Evolutionary conservation across 2,797 vertebrate genomes (phyloP), one percentile per base, ranked within the genome.

Genomic region (Hoplostethus atlanticus): DNA sequence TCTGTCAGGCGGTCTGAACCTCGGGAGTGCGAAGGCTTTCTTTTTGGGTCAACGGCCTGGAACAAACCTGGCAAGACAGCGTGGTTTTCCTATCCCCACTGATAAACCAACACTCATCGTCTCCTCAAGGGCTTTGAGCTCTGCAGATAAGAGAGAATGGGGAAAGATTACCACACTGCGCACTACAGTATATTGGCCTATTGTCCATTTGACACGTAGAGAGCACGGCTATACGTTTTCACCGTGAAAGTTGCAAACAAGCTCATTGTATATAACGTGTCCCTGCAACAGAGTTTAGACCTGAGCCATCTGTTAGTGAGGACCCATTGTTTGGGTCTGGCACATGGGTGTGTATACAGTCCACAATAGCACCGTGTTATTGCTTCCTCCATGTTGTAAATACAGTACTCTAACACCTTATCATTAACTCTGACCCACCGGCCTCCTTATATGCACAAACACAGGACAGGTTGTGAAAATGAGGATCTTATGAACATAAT

Each of bases 61-160:
- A 90, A 92, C 85, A 77, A 84, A 91, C 79, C 54, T 40, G 12
- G 46, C 15, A 56, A 85, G 87, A 83, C 83, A 64, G 77, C 38
- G 73, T 64, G 57, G 60, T 76, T 84, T 81, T 84, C 77, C 77
- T 86, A 90, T 91, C 78, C 69, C 54, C 42, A 25, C 71, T 44
- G 77, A 86, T 91, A 81, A 91, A 83, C 77, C 83, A 56, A 57
- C n/a, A 16, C 71, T 89, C 88, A 85, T 78, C 56, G 36, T 78
- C 80, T 89, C 81, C 89, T 88, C 73, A 0, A 79, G 83, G 73
- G 82, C 73, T 87, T 79, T 51, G 80, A 89, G 86, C 86, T 84
- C 83, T 84, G 76, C 80, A 78, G 89, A 91, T 89, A 85, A 90
- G 75, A 79, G 30, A 88, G 68, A 89, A 86, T 63, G 76, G 70